These are phyloP conservation scores for Tenthredo amoena DNA, from an alignment of 2,888 invertebrate species.

Conservation along the genomic window DNA sequence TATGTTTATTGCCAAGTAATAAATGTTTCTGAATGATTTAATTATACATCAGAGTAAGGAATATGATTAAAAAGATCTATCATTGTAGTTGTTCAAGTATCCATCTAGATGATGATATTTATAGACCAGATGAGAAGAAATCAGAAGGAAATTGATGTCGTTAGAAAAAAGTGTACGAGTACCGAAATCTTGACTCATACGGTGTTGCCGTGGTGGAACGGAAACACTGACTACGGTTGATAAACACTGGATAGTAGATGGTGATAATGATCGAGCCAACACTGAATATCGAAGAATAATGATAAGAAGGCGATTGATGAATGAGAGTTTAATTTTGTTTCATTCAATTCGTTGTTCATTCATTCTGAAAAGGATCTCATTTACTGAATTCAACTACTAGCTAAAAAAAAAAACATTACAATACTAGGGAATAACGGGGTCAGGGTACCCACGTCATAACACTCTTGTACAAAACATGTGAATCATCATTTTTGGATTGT, in stretches of 20 bases:
- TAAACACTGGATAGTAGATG: not conserved
- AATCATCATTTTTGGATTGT: not conserved
- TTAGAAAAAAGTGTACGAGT: not conserved
- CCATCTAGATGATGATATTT: not conserved
- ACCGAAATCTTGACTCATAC: constrained; percentile 1
- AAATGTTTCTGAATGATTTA: not conserved
- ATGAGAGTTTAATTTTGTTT: not conserved
- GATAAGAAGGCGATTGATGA: not conserved
- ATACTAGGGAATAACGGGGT: not conserved
- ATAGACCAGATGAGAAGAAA: not conserved
- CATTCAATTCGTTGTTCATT: not conserved
- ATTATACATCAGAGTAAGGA: not conserved
- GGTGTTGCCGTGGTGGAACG: not conserved
- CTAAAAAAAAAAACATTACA: not conserved
- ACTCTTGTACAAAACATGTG: not conserved
- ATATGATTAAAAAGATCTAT: not conserved
- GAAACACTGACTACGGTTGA: not conserved
- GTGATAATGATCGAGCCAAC: not conserved
- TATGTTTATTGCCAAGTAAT: not conserved
- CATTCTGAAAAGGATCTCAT: not conserved
- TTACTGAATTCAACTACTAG: not conserved
- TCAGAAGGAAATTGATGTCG: not conserved
- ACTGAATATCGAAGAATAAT: not conserved
- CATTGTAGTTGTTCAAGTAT: not conserved
- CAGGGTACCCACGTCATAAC: not conserved